Evolutionary conservation across 2,888 invertebrate species (phyloP), one percentile per base, ranked within the genome.

Genomic region (Synergus umbraculus): DNA sequence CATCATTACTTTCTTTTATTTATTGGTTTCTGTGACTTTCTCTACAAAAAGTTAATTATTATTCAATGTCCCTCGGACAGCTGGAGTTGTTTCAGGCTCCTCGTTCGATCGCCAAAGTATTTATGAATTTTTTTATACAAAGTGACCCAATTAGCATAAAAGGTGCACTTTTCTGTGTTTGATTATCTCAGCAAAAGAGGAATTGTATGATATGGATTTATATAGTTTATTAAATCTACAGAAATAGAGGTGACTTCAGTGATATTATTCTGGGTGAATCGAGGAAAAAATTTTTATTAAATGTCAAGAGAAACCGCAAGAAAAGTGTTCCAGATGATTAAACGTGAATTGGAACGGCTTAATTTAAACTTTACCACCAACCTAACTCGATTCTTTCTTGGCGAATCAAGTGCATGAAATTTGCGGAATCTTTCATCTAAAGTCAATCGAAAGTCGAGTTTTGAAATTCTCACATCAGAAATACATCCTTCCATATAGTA

Each of bases 401-500:
- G 58, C 4, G 22, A 60, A 2, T 60, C 60, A 1, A 22, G 18
- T 12, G 5, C 22, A 12, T 60, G 10, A 60, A 60, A 60, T 60
- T 22, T 4, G 22, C 5, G 22, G 5, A 7, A 63, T 63, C 13
- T 13, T 29, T 22, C 10, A 22, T 12, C 12, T 12, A 63, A 29
- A 73, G 46, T 73, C 2, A 58, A 37, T 12, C 12, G 5, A 63
- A 29, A 73, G 46, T 73, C 2, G 41, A 37, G 29, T 73, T 54
- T 41, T 41, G n/a, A n/a, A 58, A 54, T 73, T 73, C 73, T 58
- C 15, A 73, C 54, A 41, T 73, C n/a, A 73, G 79, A 81, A 79
- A 80, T 77, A 49, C 82, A 80, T 81, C 82, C 83, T 79, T 77
- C 46, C 63, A 46, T 0, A 37, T 37, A 37, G 37, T 18, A 54